Evolutionary conservation across 2,888 invertebrate species (phyloP), one percentile per base, ranked within the genome.

Genomic region (Myopa testacea): DNA sequence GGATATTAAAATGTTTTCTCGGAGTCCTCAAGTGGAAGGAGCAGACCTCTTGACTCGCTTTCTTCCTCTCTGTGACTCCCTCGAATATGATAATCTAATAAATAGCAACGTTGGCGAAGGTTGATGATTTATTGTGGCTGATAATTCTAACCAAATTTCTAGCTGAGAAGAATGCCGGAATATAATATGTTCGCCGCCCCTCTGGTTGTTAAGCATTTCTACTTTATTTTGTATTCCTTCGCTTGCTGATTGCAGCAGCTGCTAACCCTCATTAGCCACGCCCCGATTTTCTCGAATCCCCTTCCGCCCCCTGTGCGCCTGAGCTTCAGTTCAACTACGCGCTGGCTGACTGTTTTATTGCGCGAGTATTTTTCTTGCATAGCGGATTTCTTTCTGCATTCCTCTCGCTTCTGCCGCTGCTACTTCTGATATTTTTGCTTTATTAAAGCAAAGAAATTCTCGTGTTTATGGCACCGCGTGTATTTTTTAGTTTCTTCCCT

Each of bases 381-480:
- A 26, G 26, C 26, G 26, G 26, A 26, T 26, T 26, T 26, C 26
- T 26, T 70, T 19, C 60, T 26, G n/a, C 37, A 34, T 71, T 19
- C 34, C 45, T 52, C 38, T 8, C 37, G 10, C n/a, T 7, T 34
- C 26, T 37, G 37, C 52, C 37, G 58, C 58, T 55, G 52, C 16
- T 37, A 37, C 37, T 58, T 58, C 10, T 38, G 50, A 34, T 14
- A 37, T 68, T 52, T 1, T 52, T 19, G 40, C 60, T 72, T 40
- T 60, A 62, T 38, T 16, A 72, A 40, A 62, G 19, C 60, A 19
- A 58, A 38, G n/a, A 62, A 62, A 40, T 72, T 26, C 58, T 40
- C 14, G 8, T 72, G 45, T 58, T 72, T 72, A 72, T 62, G 72
- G 58, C 52, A 69, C n/a, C n/a, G 69, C 52, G 26, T 14, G 5